phyloP scores from a whole-genome alignment of 2,797 vertebrate species.

The Emys orbicularis region DNA sequence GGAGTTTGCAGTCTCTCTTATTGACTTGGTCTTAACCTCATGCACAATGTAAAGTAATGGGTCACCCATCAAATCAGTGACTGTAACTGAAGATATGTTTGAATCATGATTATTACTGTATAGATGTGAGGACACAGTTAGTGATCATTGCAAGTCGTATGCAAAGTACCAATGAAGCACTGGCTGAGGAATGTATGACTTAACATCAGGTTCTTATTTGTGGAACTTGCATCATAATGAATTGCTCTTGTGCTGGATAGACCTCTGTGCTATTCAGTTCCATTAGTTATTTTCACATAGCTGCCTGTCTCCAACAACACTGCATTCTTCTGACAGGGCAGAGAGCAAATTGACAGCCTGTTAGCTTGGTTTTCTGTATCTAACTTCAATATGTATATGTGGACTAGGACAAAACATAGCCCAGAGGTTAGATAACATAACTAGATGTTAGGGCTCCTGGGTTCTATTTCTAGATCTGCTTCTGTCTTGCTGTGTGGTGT shows the following conservation, averaged over 20 bases:
- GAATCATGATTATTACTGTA: not conserved
- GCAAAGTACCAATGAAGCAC: not conserved
- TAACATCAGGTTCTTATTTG: not conserved
- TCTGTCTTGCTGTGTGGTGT: accelerated
- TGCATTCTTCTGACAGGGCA: not conserved
- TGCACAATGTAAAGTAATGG: not conserved
- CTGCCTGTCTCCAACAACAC: not conserved
- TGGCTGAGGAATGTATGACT: not conserved
- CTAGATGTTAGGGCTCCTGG: not conserved
- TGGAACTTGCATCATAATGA: not conserved
- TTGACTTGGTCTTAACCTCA: not conserved
- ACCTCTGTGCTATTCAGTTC: not conserved
- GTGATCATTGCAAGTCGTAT: not conserved
- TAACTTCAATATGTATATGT: too few relatives aligned
- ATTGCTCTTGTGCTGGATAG: not conserved
- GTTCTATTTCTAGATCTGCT: not conserved
- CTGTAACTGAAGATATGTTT: not conserved
- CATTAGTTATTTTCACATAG: not conserved
- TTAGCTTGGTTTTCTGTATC: not conserved
- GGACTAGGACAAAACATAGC: not conserved
- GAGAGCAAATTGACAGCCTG: not conserved
- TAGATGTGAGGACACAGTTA: not conserved
- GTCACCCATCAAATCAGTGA: not conserved
- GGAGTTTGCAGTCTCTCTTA: not conserved
- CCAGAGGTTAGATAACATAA: not conserved